Evolutionary conservation across 1,140 invertebrate genomes (phyloP), one percentile per base, ranked within the genome.

Genomic region (Drosophila lacteicornis): DNA sequence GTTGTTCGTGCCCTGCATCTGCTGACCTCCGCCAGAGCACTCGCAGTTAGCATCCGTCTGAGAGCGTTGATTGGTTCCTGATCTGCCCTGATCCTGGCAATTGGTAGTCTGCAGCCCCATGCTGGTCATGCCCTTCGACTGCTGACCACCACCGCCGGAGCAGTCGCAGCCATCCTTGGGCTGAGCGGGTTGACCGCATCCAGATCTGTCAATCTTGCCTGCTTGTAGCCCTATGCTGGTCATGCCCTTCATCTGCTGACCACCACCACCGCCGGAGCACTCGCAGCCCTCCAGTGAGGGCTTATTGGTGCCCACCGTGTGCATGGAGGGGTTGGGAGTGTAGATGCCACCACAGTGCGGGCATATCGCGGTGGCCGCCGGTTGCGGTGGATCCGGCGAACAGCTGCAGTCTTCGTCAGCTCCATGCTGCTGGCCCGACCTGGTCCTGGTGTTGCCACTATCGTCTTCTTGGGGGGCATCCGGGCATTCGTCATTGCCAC

Each of bases 321-420:
- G 22, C 9, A 3, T 25, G 22, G 61, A 22, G 12, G 2, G 0
- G 1, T 2, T 0, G 17, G 17, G 40, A 3, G 6, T 22, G n/a
- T 4, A 17, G 2, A 9, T 9, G 36, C 66, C 66, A 2, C 69
- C 69, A 33, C 69, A 73, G 33, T 59, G 43, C n/a, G 53, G 67
- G 19, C 63, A 67, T 15, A 47, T 19, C 6, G 11, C 40, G 43
- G 12, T 47, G 1, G 30, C 11, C 0, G 1, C 8, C 2, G 53
- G 33, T 12, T n/a, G 43, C 3, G n/a, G 19, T 17, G 46, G 22
- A n/a, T 3, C 56, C 38, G 3, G n/a, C n/a, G 12, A 19, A 1
- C 57, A 46, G 19, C n/a, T 15, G 57, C 57, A 59, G 11, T 45
- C 42, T 13, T 45, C 25, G 25, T n/a, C 5, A 30, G 56, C n/a